These are phyloP conservation scores for Phalangium opilio DNA, from an alignment of 2,888 invertebrate species.

Conservation along the genomic window DNA sequence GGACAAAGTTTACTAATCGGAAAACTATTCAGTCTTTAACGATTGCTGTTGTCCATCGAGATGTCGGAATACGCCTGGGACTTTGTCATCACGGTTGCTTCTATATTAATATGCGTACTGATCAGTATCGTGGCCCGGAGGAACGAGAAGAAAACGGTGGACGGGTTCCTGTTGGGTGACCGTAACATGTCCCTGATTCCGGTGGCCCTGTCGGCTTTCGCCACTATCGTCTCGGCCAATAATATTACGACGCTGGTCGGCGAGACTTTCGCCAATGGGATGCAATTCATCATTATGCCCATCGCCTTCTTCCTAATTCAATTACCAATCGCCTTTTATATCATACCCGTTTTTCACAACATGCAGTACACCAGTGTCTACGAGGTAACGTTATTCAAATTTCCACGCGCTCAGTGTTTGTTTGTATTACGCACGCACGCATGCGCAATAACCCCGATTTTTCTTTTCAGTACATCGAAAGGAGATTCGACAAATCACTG, in stretches of 20 bases:
- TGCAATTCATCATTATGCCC: slow-evolving; percentile 61
- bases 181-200: slow-evolving; percentile 7
- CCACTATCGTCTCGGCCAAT: slow-evolving; percentile 9
- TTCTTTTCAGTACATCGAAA: slow-evolving; percentile 59
- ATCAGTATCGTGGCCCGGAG: no score
- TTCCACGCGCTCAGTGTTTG: no score
- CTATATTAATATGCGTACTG: no score
- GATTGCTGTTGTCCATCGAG: no score
- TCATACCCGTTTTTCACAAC: slow-evolving; percentile 68
- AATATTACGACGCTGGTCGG: slow-evolving; percentile 8
- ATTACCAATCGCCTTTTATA: slow-evolving; percentile 37
- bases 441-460: no score
- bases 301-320: slow-evolving; percentile 50
- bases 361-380: slow-evolving; percentile 69
- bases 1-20: no score
- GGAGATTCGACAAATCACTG: slow-evolving; percentile 60
- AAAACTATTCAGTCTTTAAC: no score
- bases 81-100: no score
- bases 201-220: slow-evolving; percentile 10
- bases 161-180: slow-evolving; percentile 5
- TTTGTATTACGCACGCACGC: no score
- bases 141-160: no score
- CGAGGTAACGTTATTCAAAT: slow-evolving; percentile 40
- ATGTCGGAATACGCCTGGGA: no score
- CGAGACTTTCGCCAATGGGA: slow-evolving; percentile 23